Base-by-base conservation (phyloP, 1,140 invertebrate species). In the Brachionus paranguensis region DNA sequence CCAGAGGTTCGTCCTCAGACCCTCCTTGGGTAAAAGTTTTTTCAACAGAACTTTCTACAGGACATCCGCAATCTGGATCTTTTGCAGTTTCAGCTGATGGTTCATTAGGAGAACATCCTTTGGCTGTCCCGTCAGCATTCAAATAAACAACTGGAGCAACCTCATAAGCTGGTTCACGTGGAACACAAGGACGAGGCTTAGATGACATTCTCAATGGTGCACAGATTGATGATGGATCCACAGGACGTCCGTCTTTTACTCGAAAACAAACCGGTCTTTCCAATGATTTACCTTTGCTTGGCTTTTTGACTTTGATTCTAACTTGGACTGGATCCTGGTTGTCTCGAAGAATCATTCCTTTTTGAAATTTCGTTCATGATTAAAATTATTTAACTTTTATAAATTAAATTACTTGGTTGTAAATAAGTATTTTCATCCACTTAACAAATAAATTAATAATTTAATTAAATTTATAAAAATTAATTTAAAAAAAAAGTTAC, bases 241-340 rank as follows among this genome's bases (percentile, higher is more conserved):
- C 37, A n/a, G 29, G 68, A 20, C 68, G 68, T 17, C 68, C 68
- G 41, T 68, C 65, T 68, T 41, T 68, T 33, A 72, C 33, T 41
- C 68, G 3, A 43, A 72, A 72, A 41, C 68, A 72, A 41, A 72
- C 68, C 43, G 68, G 68, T 72, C 68, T 45, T 72, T 72, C 68
- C 11, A 41, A 3, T 10, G 68, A 72, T 72, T 43, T 72, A 8
- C 37, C 17, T 17, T 72, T 72, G 10, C 24, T 72, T 27, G 72
- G 72, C 27, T 76, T 76, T 50, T 47, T 76, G 7, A 76, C 72
- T 76, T 29, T 76, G 20, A 76, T 50, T 76, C 47, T 76, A 1
- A 76, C 24, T 29, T 76, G 41, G 12, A 76, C 72, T 14, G 72
- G 45, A 29, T 76, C 72, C 45, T 76, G 43, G 10, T 76, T 45